Evolutionary conservation across 2,797 vertebrate species (phyloP).

Genomic region (Molossus molossus): DNA sequence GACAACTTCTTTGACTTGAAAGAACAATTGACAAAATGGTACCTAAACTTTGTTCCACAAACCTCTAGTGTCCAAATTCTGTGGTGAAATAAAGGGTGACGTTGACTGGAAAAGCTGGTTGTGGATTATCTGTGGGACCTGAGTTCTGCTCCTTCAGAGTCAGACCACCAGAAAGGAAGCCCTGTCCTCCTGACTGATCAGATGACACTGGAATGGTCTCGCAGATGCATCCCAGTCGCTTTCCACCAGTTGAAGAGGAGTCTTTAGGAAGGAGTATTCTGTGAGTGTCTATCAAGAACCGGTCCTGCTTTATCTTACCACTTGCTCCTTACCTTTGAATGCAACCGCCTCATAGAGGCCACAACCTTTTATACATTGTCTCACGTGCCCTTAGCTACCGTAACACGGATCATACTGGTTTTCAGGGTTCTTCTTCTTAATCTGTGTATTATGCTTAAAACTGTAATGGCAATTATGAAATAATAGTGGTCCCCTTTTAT

Average conservation of each 20-base stretch:
- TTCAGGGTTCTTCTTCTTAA: conserved; percentile 2
- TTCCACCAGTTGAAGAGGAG: not conserved
- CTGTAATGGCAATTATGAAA: conserved; percentile 10
- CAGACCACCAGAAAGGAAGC: not conserved
- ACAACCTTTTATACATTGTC: not conserved
- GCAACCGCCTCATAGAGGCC: not conserved
- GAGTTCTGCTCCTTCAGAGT: not conserved
- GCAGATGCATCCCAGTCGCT: not conserved
- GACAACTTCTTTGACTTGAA: conserved; percentile 44
- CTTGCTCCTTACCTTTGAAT: not conserved
- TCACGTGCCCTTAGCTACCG: not conserved
- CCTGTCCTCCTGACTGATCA: not conserved
- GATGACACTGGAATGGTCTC: not conserved
- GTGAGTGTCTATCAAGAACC: not conserved
- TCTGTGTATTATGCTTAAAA: not conserved
- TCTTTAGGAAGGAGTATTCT: conserved; percentile 13
- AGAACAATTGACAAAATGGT: conserved; percentile 43
- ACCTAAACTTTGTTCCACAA: conserved; percentile 26
- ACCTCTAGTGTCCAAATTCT: not conserved
- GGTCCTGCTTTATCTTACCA: not conserved
- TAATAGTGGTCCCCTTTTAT: not conserved
- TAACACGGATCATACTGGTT: not conserved
- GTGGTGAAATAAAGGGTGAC: conserved; percentile 21
- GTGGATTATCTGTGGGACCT: not conserved
- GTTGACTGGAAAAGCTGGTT: not conserved